Percentiles rank a stretch among this genome's conserved stretches.
phyloP scores from a whole-genome alignment of 2,113 vertebrate genomes.

The Orcinus orca region DNA sequence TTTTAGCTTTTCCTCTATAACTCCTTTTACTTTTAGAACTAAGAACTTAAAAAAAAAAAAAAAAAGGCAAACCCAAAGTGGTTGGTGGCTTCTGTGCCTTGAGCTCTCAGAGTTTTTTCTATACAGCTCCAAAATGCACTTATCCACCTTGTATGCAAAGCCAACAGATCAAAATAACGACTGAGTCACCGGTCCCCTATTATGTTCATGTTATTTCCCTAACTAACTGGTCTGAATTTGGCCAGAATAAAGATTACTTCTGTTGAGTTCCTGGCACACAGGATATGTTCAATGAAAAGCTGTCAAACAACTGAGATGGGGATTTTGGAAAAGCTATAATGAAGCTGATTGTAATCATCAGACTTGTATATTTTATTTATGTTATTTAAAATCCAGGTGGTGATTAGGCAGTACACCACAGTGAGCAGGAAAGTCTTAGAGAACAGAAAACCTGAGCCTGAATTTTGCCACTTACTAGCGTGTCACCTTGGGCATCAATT shows the following conservation, averaged over 20 bases:
- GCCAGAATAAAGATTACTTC: background rate
- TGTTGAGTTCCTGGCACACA: slow-evolving; percentile 8
- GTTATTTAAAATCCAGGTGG: slow-evolving; percentile 31
- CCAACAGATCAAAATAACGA: background rate
- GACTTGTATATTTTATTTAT: slow-evolving; percentile 14
- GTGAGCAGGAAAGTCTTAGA: background rate
- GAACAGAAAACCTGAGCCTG: background rate
- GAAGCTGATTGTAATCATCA: background rate
- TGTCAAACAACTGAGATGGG: background rate
- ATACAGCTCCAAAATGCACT: background rate
- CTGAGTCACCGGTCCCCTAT: background rate
- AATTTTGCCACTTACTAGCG: background rate
- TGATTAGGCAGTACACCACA: background rate
- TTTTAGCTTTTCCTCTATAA: slow-evolving; percentile 8
- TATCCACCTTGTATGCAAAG: background rate
- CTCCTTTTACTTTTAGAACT: slow-evolving; percentile 5
- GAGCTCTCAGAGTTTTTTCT: background rate
- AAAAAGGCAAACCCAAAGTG: background rate
- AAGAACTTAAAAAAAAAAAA: background rate
- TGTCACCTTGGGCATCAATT: background rate
- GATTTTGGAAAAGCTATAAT: slow-evolving; percentile 33
- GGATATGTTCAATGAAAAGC: background rate
- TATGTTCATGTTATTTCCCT: background rate
- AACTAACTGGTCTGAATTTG: background rate
- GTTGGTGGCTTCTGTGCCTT: background rate